Base-by-base conservation (phyloP, 2,797 vertebrate species). In the Alauda arvensis region DNA sequence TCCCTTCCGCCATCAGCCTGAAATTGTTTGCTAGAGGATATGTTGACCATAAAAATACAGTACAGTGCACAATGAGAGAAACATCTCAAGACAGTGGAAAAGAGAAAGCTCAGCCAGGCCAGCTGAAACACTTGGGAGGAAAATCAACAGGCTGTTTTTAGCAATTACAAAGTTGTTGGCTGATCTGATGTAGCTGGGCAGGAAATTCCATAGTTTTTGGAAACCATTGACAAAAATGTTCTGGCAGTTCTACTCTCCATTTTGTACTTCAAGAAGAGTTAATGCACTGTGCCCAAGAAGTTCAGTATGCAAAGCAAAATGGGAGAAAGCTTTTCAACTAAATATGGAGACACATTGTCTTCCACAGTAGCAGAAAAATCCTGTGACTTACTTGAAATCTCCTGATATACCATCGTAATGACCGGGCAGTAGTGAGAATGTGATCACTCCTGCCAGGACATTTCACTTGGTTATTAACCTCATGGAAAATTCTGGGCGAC, bases 141-240 rank as follows among this genome's bases (percentile, higher is more conserved):
- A 94, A 91, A 87, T 95, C 93, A 94, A 92, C 91, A 90, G 87
- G 83, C 77, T 94, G 79, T 84, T 92, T 83, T 93, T 90, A 94
- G 93, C 88, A 94, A 93, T 94, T 90, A 89, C 84, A 67, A 95
- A 93, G 87, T 90, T 94, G 83, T 94, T 91, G 93, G 93, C 83
- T 76, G 82, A 96, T 94, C 77, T 87, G 60, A 91, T 80, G 71
- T 88, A 90, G 89, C 85, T 67, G 82, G 94, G 91, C 91, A 95
- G 86, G 93, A 95, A 94, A 95, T 94, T 92, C 90, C 89, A 59
- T 67, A 92, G 87, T 68, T 62, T 95, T 95, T 94, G 94, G 93
- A 91, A 85, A 77, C 77, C 83, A 83, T 91, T 91, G 74, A 90
- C 90, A 88, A 95, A 95, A 95, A 90, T 78, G 65, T 83, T 95